These are phyloP conservation scores for Rousettus leschenaultii DNA, from an alignment of 2,113 vertebrate species.

Conservation along the genomic window DNA sequence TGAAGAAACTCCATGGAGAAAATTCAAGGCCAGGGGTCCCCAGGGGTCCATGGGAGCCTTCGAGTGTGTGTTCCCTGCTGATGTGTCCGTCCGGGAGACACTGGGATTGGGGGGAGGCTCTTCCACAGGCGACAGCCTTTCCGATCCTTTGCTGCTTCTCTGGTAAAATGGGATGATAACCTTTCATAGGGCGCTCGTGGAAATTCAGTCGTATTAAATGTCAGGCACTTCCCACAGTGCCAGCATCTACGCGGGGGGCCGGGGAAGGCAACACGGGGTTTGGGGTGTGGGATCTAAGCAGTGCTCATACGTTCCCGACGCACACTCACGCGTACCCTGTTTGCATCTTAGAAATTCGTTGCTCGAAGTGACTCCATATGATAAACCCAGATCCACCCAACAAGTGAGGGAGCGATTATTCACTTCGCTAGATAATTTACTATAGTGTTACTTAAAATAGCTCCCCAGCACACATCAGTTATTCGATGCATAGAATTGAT, in stretches of 20 bases:
- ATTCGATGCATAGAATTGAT: slow-evolving; percentile 51
- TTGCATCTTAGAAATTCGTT: slow-evolving; percentile 36
- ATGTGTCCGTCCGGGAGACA: neutral
- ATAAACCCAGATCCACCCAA: slow-evolving; percentile 49
- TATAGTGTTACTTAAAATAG: slow-evolving; percentile 72
- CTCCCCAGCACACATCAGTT: slow-evolving; percentile 50
- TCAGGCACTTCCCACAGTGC: neutral
- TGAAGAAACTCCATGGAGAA: neutral
- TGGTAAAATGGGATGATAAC: neutral
- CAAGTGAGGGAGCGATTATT: slow-evolving; percentile 43
- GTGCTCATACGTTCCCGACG: neutral
- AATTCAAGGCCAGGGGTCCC: neutral
- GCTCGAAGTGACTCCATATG: slow-evolving; percentile 23
- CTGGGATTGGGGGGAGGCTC: neutral
- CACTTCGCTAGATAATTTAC: slow-evolving; percentile 63
- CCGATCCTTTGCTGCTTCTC: neutral
- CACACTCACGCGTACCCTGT: neutral
- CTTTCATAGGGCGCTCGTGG: neutral
- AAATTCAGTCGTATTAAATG: neutral
- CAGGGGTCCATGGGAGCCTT: neutral
- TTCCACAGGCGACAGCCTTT: neutral
- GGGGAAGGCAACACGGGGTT: neutral
- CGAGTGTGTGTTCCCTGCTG: neutral
- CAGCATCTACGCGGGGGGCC: neutral
- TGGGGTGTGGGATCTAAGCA: neutral